A percentile compares a stretch with the other conserved stretches of the same genome.
Conservation (phyloP, 2,797 vertebrate genomes). For the Trachops cirrhosus region DNA sequence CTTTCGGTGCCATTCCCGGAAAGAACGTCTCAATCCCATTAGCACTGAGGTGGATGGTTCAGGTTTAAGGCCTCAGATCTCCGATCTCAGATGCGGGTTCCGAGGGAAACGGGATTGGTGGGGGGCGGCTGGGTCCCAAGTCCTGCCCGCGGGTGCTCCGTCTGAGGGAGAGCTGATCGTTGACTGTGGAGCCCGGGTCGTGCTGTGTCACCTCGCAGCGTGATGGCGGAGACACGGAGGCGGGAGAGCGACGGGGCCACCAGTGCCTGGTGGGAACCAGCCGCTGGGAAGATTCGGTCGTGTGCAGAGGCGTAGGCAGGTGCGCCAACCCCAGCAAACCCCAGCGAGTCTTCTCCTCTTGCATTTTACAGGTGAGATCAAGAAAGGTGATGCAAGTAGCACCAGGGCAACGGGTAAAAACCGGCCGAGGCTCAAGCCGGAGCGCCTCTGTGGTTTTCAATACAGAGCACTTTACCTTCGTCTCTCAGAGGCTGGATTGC, state of each 20-base stretch:
- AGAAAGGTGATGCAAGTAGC: neutral
- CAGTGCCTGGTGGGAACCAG: neutral
- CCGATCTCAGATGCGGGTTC: conserved; percentile 29
- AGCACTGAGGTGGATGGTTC: conserved; percentile 62
- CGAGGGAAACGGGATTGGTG: conserved; percentile 36
- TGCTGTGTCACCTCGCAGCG: neutral
- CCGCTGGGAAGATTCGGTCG: neutral
- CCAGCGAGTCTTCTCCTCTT: neutral
- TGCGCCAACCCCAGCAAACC: neutral
- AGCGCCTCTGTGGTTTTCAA: neutral
- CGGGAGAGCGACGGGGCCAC: neutral
- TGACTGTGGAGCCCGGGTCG: neutral
- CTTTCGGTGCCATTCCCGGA: conserved; percentile 56
- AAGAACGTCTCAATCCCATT: conserved; percentile 62
- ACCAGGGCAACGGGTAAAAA: neutral
- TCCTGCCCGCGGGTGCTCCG: neutral
- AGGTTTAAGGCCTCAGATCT: conserved; percentile 33
- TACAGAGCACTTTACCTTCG: neutral
- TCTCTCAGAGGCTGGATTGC: neutral
- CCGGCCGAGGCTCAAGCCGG: neutral
- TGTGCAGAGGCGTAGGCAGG: neutral
- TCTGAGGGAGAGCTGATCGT: neutral
- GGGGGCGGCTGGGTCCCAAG: neutral
- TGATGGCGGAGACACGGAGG: neutral
- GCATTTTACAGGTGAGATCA: neutral